Evolutionary conservation across 2,113 vertebrate genomes (phyloP).

Genomic region (Tangachromis dhanisi): DNA sequence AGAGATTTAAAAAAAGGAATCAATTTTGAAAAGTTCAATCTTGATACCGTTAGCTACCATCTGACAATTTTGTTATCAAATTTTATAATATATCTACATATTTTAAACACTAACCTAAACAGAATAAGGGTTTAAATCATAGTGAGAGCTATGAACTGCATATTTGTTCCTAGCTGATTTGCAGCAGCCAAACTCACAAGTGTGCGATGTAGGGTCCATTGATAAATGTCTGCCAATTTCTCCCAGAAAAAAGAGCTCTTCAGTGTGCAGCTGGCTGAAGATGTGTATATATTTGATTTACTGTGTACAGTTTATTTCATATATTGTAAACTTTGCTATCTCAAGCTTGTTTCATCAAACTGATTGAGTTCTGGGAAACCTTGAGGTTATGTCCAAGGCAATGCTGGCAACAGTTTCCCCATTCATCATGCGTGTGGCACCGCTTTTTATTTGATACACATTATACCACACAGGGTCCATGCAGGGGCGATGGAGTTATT

Average conservation of each 20-base stretch:
- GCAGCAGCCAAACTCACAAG: neutral
- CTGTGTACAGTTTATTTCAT: neutral
- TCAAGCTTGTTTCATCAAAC: neutral
- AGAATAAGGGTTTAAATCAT: neutral
- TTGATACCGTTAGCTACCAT: neutral
- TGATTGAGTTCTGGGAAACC: neutral
- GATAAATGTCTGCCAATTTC: neutral
- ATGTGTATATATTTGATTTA: neutral
- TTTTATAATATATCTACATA: neutral
- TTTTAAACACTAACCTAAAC: neutral
- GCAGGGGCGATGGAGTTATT: neutral
- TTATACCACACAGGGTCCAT: neutral
- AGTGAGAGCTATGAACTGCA: neutral
- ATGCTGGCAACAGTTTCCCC: neutral
- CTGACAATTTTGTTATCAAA: neutral
- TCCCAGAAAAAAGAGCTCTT: neutral
- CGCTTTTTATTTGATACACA: neutral
- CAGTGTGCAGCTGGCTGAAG: neutral
- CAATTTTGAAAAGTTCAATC: neutral
- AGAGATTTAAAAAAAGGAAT: neutral
- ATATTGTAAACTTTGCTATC: neutral
- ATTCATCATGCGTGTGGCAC: neutral
- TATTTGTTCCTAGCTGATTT: neutral
- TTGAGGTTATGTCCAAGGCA: neutral
- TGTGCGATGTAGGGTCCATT: neutral